Base-by-base conservation (phyloP, 2,888 invertebrate species). In the Neocrepidodera transversa region DNA sequence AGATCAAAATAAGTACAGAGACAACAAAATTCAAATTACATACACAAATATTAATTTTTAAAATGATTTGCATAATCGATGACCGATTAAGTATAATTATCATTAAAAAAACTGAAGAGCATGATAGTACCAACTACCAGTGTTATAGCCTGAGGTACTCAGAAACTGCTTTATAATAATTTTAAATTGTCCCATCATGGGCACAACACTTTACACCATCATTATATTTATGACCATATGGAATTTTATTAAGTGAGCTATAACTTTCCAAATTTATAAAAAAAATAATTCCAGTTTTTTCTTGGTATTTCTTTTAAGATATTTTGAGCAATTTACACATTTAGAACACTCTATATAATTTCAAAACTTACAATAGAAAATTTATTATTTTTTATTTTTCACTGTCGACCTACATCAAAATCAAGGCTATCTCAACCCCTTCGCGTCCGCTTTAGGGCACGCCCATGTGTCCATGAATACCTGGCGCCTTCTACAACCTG, bases 401-500 rank as follows among this genome's bases (percentile, higher is more conserved):
- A 35, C 32, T 32, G 30, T 23, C 32, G 18, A 49, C 32, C 43
- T 11, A 11, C 20, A 16, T 38, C 26, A 26, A 36, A 35, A 13
- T 35, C 35, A 35, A 35, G 35, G 35, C 2, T 35, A 35, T 4
- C 7, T 30, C 13, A 35, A 35, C 35, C 35, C 35, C 13, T 35
- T 35, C 5, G 11, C 2, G 2, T 4, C 13, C 2, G 13, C 4
- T 11, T 10, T 1, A 8, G 23, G 16, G 53, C 20, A 50, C 61
- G 57, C 53, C 50, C 32, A 13, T 52, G 57, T 14, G 38, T 36
- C 65, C 57, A 66, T 60, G 65, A 64, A 67, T 68, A 66, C 65
- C 66, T 66, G 66, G 65, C 66, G 68, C 68, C 67, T 67, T 67
- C 60, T 66, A 63, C 63, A 65, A 62, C 64, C 64, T 63, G 58